Base-by-base conservation (phyloP, 2,888 invertebrate genomes). In the Ferdinandea cuprea region DNA sequence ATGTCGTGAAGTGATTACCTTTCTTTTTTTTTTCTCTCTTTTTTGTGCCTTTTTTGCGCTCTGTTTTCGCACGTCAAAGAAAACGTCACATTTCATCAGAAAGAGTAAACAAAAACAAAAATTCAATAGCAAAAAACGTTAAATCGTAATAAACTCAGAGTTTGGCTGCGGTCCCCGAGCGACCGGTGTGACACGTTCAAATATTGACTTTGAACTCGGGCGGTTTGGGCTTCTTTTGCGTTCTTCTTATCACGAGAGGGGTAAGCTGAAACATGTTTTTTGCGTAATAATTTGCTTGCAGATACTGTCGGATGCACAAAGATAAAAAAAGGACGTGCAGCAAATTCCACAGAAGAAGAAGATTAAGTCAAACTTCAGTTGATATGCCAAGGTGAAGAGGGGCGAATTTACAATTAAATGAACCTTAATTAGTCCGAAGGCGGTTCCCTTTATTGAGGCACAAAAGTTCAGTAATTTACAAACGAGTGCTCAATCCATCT, bases 121-220 rank as follows among this genome's bases (percentile, higher is more conserved):
- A 32, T 17, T 3, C 19, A 54, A 44, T 30, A 13, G 7, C 42
- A 68, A 61, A 59, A 40, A 40, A 11, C n/a, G n/a, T n/a, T 37
- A 50, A 25, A 56, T 44, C 35, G 35, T 52, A 76, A 76, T 54
- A 68, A 59, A 59, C 68, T 76, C 68, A 35, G n/a, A n/a, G n/a
- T 44, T 68, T 52, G 59, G 30, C 68, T 56, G 65, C 44, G 44
- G 44, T n/a, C n/a, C n/a, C n/a, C n/a, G n/a, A n/a, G n/a, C n/a
- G 44, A 19, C 44, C 61, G 52, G 61, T 52, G 63, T 63, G 72
- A 72, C 52, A 63, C 17, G 65, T 74, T 74, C 56, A 74, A 74
- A 74, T 74, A 74, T 74, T 74, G 74, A 74, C 74, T 74, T 66
- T 74, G 74, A 74, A 74, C 65, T 74, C 65, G 32, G 32, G 37